These are phyloP conservation scores for Masticophis lateralis DNA, from an alignment of 2,797 vertebrate species.

Conservation along the genomic window DNA sequence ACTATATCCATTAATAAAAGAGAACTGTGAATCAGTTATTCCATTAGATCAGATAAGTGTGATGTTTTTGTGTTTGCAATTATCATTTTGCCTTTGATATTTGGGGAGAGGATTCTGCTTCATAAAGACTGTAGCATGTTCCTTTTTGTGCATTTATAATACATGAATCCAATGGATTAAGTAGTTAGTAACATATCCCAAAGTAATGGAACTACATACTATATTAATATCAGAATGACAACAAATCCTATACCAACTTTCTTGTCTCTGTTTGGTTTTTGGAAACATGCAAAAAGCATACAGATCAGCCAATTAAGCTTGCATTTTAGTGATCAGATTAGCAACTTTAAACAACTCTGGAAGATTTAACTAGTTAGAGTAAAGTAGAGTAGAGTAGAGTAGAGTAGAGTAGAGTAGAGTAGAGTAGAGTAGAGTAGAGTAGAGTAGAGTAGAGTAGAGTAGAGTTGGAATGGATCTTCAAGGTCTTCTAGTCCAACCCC, in stretches of 20 bases:
- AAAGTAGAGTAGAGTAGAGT: no score
- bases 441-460: no score
- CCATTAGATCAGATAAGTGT: neutral
- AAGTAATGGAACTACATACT: neutral
- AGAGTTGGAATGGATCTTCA: no score
- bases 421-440: no score
- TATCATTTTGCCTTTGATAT: neutral
- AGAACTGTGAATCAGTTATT: neutral
- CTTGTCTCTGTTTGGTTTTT: neutral
- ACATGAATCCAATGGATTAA: neutral
- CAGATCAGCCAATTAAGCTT: neutral
- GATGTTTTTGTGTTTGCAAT: neutral
- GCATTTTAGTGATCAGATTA: neutral
- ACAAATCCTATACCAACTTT: neutral
- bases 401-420: no score
- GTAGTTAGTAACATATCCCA: neutral
- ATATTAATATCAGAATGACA: neutral
- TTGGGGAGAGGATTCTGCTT: neutral
- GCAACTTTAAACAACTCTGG: neutral
- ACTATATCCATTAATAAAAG: neutral
- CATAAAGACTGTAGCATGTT: neutral
- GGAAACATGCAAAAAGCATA: neutral
- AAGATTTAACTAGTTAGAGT: no score
- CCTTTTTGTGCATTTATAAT: neutral
- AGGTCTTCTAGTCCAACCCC: no score